Conservation (phyloP, 2,797 vertebrate genomes). For the Eupleurogrammus muticus region DNA sequence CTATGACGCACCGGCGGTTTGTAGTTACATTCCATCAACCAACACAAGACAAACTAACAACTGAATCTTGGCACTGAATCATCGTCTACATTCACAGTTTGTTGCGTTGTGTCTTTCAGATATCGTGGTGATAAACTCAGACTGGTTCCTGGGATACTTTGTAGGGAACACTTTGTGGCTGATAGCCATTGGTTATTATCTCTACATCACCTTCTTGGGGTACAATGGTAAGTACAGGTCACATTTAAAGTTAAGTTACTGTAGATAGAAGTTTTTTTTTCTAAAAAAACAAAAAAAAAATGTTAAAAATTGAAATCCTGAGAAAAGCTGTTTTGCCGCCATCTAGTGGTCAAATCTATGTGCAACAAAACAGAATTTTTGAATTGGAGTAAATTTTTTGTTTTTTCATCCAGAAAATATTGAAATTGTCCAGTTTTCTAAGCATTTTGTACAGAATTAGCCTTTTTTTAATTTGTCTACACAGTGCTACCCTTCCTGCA, state of each 20-base stretch:
- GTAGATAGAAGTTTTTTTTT: not conserved
- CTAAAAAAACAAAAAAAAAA: too few species aligned
- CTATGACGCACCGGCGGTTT: too few species aligned
- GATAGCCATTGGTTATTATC: conserved; percentile 94
- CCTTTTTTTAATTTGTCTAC: not conserved
- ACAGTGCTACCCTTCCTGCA: conserved; percentile 94
- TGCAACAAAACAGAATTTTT: too few species aligned
- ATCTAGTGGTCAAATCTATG: not conserved
- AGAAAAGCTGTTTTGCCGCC: not conserved
- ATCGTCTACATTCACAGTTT: not conserved
- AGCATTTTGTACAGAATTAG: not conserved
- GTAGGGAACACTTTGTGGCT: conserved; percentile 96
- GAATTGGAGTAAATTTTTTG: too few species aligned
- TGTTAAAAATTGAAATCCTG: too few species aligned
- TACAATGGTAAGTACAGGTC: conserved; percentile 90
- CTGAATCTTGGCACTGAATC: too few species aligned
- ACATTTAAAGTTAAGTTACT: too few species aligned
- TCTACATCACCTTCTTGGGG: conserved; percentile 98
- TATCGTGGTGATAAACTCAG: conserved; percentile 86
- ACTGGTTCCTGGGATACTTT: conserved; percentile 93
- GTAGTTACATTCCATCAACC: too few species aligned
- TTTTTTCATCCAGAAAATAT: too few species aligned
- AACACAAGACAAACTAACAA: too few species aligned
- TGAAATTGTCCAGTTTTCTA: too few species aligned
- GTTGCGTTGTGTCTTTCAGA: conserved; percentile 80